Base-by-base conservation (phyloP, 2,797 vertebrate genomes). In the Cossypha heuglini region DNA sequence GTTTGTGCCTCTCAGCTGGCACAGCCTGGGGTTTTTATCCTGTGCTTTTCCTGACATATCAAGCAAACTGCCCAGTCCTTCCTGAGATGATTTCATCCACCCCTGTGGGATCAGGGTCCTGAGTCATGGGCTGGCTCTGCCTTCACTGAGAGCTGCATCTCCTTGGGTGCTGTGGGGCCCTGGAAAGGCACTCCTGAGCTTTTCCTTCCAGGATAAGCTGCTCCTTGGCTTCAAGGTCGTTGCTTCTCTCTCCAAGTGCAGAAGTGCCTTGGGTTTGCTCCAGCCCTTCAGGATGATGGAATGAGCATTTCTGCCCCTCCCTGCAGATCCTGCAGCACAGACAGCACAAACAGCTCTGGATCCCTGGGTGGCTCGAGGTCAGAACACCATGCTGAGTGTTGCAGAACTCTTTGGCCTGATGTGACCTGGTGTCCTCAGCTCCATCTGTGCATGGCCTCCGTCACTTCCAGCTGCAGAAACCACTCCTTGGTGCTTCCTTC, bases 271-370 rank as follows among this genome's bases (percentile, higher is more conserved):
- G 92, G 88, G 57, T 61, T 71, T 25, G 58, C 86, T 88, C 88
- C 95, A 93, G 21, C 35, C 10, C 0, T 31, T 81, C 42, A 0
- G 7, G 76, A 29, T 84, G 95, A 92, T 87, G 88, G 89, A 66
- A 95, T 40, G 71, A 93, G 46, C 4, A 0, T n/a, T 72, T 46
- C 83, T 95, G 91, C 88, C 91, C 54, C 83, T 92, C 91, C 95
- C 83, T 90, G 91, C 57, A 81, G 40, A 40, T 45, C 52, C 74
- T 54, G 43, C 13, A 88, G 86, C 90, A 40, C 75, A 59, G 67
- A 40, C 74, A 58, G 78, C 80, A 29, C 77, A 51, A 49, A 12
- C 83, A 68, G 69, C 54, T 7, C 73, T 15, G 35, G 1, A 2
- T 62, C 72, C 55, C 78, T 8, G 69, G 66, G 11, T 75, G 76